Percentiles rank a stretch among this genome's conserved stretches.
phyloP scores from a whole-genome alignment of 30 jellyfish, hydroid and myxozoan genomes.

The Aurelia sp. region DNA sequence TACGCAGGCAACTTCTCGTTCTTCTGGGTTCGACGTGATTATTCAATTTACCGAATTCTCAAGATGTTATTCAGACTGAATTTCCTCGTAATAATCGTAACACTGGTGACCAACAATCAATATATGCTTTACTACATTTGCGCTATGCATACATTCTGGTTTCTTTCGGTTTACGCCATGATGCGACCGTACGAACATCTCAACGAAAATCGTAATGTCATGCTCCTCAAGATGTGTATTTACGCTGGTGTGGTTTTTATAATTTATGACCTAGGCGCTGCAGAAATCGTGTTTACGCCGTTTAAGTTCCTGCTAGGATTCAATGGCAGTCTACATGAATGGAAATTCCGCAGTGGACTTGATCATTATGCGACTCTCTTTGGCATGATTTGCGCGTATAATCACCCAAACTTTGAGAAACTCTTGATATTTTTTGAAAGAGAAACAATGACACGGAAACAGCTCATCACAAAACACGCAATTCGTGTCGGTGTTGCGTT shows the following conservation, averaged over 20 bases:
- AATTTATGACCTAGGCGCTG: slow-evolving; percentile 83
- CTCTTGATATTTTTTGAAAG: slow-evolving; percentile 40
- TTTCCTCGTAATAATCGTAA: slow-evolving; percentile 78
- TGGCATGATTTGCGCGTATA: slow-evolving; percentile 96
- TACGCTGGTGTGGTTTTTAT: slow-evolving; percentile 66
- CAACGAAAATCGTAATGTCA: slow-evolving; percentile 75
- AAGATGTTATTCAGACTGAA: slow-evolving; percentile 89
- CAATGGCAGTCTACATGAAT: slow-evolving; percentile 83
- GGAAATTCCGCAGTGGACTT: slow-evolving; percentile 93
- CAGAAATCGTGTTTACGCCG: slow-evolving; percentile 81
- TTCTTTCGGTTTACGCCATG: slow-evolving; percentile 91
- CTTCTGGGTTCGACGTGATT: slow-evolving; percentile 95
- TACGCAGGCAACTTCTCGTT: slow-evolving; percentile 92
- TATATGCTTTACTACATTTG: slow-evolving; percentile 95
- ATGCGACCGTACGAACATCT: slow-evolving; percentile 96
- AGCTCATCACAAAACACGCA: neutral
- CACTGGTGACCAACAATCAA: slow-evolving; percentile 73
- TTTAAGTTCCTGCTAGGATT: slow-evolving; percentile 54
- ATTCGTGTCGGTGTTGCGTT: slow-evolving; percentile 10
- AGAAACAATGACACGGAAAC: slow-evolving; percentile 4
- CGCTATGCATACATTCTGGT: slow-evolving; percentile 99
- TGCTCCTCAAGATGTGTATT: slow-evolving; percentile 63
- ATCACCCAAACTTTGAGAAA: slow-evolving; percentile 82
- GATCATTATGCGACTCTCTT: slow-evolving; percentile 91
- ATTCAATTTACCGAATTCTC: slow-evolving; percentile 78